Percentiles rank a stretch among this genome's conserved stretches.
These are phyloP conservation scores for Cyanoliseus patagonus DNA, from an alignment of 2,113 vertebrate species.

Conservation along the genomic window DNA sequence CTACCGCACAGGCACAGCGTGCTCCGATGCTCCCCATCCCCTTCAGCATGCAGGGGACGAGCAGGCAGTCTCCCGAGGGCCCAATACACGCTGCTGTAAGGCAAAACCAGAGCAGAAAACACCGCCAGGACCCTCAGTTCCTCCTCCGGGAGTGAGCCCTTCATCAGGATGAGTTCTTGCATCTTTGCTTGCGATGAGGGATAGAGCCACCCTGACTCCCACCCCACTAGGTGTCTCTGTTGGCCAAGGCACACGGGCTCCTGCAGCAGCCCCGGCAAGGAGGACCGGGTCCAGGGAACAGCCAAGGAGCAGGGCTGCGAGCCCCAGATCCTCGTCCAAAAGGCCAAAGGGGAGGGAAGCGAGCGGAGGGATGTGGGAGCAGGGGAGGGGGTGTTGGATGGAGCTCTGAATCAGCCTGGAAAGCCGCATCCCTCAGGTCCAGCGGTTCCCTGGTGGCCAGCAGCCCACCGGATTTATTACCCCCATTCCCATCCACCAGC, in stretches of 20 bases:
- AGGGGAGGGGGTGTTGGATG: background rate
- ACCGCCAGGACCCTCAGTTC: background rate
- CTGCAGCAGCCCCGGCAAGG: background rate
- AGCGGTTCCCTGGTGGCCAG: background rate
- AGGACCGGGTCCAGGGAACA: background rate
- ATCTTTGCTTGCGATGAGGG: background rate
- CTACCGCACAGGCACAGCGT: rapidly evolving
- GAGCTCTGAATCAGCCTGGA: background rate
- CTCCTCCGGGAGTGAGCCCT: background rate
- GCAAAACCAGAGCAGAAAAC: too few species aligned
- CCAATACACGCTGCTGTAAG: rapidly evolving
- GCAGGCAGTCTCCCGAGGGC: background rate
- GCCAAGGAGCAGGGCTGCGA: background rate
- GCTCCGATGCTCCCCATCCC: background rate
- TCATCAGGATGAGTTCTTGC: rapidly evolving
- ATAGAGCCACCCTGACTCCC: background rate
- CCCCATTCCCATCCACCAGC: background rate
- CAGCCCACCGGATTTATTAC: background rate
- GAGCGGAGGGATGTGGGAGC: background rate
- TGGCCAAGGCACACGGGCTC: background rate
- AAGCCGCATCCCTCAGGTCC: background rate
- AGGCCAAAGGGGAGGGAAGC: background rate
- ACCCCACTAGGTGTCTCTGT: constrained; percentile 37
- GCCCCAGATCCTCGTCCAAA: background rate
- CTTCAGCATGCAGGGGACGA: background rate